phyloP scores from a whole-genome alignment of 2,113 vertebrate genomes.

The Spea multiplicata region DNA sequence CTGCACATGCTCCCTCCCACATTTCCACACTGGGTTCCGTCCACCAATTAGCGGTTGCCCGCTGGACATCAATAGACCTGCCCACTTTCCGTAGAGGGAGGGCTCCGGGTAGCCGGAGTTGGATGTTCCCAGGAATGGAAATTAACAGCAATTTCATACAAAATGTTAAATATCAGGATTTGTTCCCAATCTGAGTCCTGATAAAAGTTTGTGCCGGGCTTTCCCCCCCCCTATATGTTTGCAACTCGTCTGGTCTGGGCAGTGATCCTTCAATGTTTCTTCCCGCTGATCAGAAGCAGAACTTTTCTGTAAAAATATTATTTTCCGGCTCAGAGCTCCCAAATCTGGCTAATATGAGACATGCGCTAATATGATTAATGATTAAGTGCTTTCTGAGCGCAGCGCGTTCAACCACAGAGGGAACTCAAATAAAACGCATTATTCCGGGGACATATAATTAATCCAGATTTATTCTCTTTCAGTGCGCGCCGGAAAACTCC shows the following conservation, averaged over 20 bases:
- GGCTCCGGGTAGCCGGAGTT: too few relatives aligned
- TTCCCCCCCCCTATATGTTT: background rate
- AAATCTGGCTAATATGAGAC: slow-evolving; percentile 20
- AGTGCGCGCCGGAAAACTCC: background rate
- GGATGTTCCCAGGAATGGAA: too few relatives aligned
- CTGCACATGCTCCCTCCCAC: too few relatives aligned
- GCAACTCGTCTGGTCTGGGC: slow-evolving; percentile 14
- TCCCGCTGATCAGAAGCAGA: slow-evolving; percentile 17
- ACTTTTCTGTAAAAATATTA: slow-evolving; percentile 17
- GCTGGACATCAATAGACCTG: too few relatives aligned
- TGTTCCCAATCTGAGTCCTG: too few relatives aligned
- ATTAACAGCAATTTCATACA: too few relatives aligned
- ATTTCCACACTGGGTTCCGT: too few relatives aligned
- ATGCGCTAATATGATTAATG: slow-evolving; percentile 36
- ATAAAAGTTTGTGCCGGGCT: too few relatives aligned
- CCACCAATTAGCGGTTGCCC: too few relatives aligned
- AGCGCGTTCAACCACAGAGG: background rate
- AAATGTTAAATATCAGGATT: too few relatives aligned
- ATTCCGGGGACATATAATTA: background rate
- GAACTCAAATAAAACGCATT: background rate
- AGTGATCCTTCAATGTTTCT: slow-evolving; percentile 5
- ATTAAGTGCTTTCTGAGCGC: background rate
- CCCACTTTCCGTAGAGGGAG: too few relatives aligned
- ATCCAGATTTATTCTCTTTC: background rate
- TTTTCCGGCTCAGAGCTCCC: slow-evolving; percentile 17